phyloP scores from a whole-genome alignment of 1,140 invertebrate genomes.

The Pteromalus puparum region DNA sequence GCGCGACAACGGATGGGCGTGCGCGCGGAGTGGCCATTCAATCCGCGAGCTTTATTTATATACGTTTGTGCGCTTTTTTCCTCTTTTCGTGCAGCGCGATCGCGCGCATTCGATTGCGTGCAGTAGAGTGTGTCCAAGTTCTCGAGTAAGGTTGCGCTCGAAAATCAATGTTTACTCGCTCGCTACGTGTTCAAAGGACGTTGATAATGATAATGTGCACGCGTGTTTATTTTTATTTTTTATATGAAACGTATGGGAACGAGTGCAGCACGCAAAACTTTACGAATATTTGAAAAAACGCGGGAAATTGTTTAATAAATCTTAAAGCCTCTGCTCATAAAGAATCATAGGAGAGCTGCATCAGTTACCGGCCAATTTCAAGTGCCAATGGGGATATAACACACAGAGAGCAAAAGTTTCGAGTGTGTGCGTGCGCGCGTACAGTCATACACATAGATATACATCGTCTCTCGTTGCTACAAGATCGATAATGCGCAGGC shows the following conservation, averaged over 20 bases:
- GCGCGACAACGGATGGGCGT: background rate
- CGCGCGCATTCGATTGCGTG: background rate
- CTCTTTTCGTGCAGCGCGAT: background rate
- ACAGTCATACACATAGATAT: background rate
- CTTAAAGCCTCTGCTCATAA: background rate
- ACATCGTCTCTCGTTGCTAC: background rate
- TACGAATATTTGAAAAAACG: too few relatives aligned
- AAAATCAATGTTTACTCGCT: background rate
- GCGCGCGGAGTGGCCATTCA: background rate
- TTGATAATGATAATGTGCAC: too few relatives aligned
- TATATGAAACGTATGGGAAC: too few relatives aligned
- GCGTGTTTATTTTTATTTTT: too few relatives aligned
- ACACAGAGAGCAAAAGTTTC: background rate
- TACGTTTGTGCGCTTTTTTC: background rate
- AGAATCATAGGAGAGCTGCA: too few relatives aligned
- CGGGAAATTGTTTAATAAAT: background rate
- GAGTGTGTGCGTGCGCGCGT: background rate
- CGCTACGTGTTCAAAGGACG: too few relatives aligned
- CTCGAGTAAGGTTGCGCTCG: background rate
- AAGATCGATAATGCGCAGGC: constrained; percentile 48
- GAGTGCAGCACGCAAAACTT: too few relatives aligned
- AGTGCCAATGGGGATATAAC: background rate
- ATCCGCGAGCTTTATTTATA: background rate
- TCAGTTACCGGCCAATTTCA: background rate
- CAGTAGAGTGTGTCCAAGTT: background rate